Evolutionary conservation across 2,797 vertebrate genomes (phyloP), one percentile per base, ranked within the genome.

Genomic region (Oryzias sinensis): DNA sequence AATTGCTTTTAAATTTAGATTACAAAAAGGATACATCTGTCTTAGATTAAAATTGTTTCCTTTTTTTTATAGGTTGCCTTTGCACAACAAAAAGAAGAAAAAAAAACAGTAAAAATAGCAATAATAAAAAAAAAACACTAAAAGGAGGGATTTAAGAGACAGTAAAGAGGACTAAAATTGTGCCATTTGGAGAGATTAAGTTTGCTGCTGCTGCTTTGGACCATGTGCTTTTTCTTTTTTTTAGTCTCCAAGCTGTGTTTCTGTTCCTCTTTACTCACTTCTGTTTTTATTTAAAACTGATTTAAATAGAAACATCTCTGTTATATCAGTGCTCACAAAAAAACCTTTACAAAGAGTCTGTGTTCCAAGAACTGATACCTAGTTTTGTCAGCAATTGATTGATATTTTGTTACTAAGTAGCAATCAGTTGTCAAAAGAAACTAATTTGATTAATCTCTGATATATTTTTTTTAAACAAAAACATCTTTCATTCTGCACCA

Each of bases 231-330:
- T 22, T 48, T 24, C 42, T 74, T 56, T 81, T 73, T 72, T 51
- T 67, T 22, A 62, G 22, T 54, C 17, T 64, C 41, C 76, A n/a
- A 48, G 29, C 33, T 62, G 37, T 62, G 4, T 51, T 49, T 54
- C 62, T 64, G 58, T 43, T 70, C 53, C 53, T 69, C 37, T 66
- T 67, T 48, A 60, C 65, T 65, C 56, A 37, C 56, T 53, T 49
- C 40, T 55, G 59, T 61, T 52, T 75, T 54, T 77, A 71, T 81
- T 85, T 77, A 84, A 69, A 56, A 59, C 49, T 73, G 78, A 86
- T 77, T 77, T 54, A 76, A 81, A 76, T 74, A 49, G 71, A 85
- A 66, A 79, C 67, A 76, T 75, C 70, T 66, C 57, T 73, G 72
- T 66, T 64, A 62, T 5, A 4, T 56, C 56, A 50, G 51, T 80